These are phyloP conservation scores for Uropsilus gracilis DNA, from an alignment of 2,113 vertebrate species.

Conservation along the genomic window DNA sequence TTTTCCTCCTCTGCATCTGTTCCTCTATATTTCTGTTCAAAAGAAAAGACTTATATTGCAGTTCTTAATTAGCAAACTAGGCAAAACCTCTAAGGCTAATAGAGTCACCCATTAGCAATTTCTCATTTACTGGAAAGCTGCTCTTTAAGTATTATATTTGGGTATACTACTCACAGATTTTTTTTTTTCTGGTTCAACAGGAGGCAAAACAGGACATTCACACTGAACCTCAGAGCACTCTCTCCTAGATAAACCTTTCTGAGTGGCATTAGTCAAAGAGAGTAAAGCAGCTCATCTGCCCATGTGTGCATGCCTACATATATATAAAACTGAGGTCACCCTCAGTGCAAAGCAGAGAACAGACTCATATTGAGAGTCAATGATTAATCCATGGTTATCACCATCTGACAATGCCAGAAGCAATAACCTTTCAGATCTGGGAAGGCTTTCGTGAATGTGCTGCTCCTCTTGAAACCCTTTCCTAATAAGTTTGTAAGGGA, in stretches of 20 bases:
- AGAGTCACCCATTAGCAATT: conserved; percentile 18
- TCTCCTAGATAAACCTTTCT: conserved; percentile 2
- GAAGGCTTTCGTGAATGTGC: conserved; percentile 6
- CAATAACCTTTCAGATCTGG: neutral
- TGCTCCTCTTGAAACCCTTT: neutral
- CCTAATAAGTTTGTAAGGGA: neutral
- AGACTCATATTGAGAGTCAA: neutral
- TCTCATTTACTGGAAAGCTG: conserved; percentile 7
- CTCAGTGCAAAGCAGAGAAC: neutral
- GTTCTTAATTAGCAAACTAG: conserved; percentile 32
- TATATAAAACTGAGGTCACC: neutral
- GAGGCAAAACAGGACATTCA: conserved; percentile 32
- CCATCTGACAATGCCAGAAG: neutral
- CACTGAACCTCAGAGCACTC: neutral
- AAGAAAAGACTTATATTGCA: neutral
- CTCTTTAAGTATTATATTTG: conserved; percentile 11
- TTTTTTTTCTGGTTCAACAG: neutral
- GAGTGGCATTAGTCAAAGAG: neutral
- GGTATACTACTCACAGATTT: neutral
- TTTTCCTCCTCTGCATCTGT: neutral
- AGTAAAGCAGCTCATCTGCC: neutral
- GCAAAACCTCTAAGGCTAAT: conserved; percentile 18
- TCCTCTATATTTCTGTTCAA: neutral
- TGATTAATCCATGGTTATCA: neutral
- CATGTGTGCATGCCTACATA: neutral